Base-by-base conservation (phyloP, 2,113 vertebrate species). In the Epinephelus fuscoguttatus region DNA sequence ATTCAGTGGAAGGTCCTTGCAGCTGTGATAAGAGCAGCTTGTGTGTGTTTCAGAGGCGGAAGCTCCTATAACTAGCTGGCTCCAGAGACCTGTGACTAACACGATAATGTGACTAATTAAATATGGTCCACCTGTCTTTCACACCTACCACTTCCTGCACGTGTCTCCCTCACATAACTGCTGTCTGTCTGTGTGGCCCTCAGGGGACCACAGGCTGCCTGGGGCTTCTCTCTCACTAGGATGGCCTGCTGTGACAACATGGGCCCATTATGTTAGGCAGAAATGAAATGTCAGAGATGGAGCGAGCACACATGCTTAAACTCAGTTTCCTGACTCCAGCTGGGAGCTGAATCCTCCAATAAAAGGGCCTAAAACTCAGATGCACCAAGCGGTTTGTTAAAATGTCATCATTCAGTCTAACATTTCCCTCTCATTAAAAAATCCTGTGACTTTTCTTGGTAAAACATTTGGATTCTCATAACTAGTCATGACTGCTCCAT, bases 61-160 rank as follows among this genome's bases (percentile, higher is more conserved):
- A 59, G 30, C 56, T 59, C 11, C n/a, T 60, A 37, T 33, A 60
- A 69, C 66, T 73, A 40, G 27, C 62, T 62, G 17, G 11, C 50
- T 62, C 64, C 53, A 49, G 33, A 61, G 55, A 66, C 45, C 57
- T 64, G 13, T 78, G 70, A 73, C 56, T 68, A 70, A 61, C 47
- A 67, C 50, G 3, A 12, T 50, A 19, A 70, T 60, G 56, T 69
- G 68, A 69, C 62, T 77, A 73, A 83, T 85, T 77, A 60, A 70
- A 70, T 75, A 52, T 19, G 37, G 57, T 67, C 80, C 77, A 77
- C 63, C 86, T 81, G 68, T 80, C 70, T 67, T 68, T 81, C 61
- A 62, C 55, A 57, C 42, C 23, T 63, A 45, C 45, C 0, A 50
- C 47, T 66, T 81, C 69, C 47, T 82, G 47, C 27, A 19, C 19